Base-by-base conservation (phyloP, 1,140 invertebrate species). In the Lysiphlebus fabarum region DNA sequence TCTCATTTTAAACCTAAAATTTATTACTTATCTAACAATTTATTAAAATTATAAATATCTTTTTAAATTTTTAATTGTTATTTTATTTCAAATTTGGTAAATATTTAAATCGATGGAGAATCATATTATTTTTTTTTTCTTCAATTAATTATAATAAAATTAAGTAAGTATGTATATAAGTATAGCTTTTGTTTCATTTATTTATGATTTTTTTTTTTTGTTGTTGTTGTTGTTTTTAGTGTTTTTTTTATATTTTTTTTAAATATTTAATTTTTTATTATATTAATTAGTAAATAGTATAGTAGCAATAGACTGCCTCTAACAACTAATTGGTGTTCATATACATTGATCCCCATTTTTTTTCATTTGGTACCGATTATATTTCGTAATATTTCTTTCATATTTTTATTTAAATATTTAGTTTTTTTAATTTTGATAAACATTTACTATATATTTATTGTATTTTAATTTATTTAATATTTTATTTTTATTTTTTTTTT, bases 241-340 rank as follows among this genome's bases (percentile, higher is more conserved):
- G 51, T n/a, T 47, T 34, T 43, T 37, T 43, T 62, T n/a, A n/a
- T n/a, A n/a, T n/a, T n/a, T n/a, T n/a, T n/a, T n/a, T n/a, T n/a
- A n/a, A n/a, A n/a, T n/a, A n/a, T n/a, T n/a, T n/a, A n/a, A n/a
- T 42, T 51, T 34, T 59, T 34, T 42, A 12, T 61, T 68, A 63
- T 67, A 66, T 63, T 70, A 17, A 38, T 58, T 38, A n/a, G 38
- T 49, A 57, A n/a, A 57, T 40, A 72, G 65, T 70, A 71, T 65
- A 56, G 63, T 62, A 68, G 68, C 69, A 75, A 76, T 77, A 76
- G 76, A 76, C 67, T 73, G 76, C 68, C 55, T 73, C 71, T 79
- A 79, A 77, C 66, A 74, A 61, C 74, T 79, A 79, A 78, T 79
- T 79, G 77, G 77, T 79, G 77, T 79, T 79, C 72, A 66, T 78